Evolutionary conservation across 2,113 vertebrate species (phyloP).

Genomic region (Engystomops pustulosus): DNA sequence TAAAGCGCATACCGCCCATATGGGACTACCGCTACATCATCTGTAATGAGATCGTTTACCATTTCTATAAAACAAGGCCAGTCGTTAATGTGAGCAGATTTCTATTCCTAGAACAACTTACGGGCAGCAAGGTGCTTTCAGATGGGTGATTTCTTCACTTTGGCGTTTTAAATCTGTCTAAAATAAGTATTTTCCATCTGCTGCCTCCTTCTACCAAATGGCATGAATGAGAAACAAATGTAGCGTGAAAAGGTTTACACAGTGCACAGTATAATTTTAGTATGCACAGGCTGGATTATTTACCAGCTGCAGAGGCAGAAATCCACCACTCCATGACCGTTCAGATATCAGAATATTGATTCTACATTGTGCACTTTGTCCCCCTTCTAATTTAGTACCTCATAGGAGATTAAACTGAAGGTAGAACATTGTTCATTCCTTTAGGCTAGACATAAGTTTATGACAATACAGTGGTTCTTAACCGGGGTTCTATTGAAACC

Average conservation of each 20-base stretch:
- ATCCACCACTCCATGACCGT: not conserved
- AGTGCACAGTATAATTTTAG: slow-evolving; percentile 25
- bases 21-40: slow-evolving; percentile 8
- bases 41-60: not conserved
- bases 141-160: slow-evolving; percentile 14
- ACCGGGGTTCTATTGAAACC: too few species aligned
- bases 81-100: not conserved
- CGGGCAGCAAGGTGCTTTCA: not conserved
- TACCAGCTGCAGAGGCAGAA: slow-evolving; percentile 29
- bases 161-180: slow-evolving; percentile 34
- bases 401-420: not conserved
- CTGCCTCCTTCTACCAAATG: slow-evolving; percentile 39
- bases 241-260: slow-evolving; percentile 51
- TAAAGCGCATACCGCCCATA: not conserved
- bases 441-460: too few species aligned
- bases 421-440: not conserved
- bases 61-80: not conserved
- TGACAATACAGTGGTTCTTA: too few species aligned
- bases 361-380: not conserved
- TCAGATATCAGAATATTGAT: slow-evolving; percentile 28
- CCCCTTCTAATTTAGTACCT: not conserved
- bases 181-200: slow-evolving; percentile 50
- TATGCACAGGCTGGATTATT: not conserved
- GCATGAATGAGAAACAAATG: slow-evolving; percentile 49
- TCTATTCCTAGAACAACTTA: not conserved